A percentile compares a stretch with the other conserved stretches of the same genome.
Evolutionary conservation across 2,797 vertebrate species (phyloP).

Genomic region (Cuculus canorus): DNA sequence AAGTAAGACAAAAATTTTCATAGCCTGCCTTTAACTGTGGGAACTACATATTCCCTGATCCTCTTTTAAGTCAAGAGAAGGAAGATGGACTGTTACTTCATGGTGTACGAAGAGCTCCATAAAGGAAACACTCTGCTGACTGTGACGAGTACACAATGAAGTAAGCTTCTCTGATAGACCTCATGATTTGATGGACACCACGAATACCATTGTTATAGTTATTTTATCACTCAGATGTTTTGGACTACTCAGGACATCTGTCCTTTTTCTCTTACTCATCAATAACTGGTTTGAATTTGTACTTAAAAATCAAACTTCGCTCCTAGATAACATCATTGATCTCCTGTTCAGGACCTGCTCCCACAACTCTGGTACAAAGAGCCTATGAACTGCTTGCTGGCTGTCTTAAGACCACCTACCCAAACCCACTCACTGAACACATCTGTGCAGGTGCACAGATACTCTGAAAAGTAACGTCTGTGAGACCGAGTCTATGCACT

Average conservation of each 20-base stretch:
- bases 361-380: accelerated
- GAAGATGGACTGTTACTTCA: neutral
- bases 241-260: neutral
- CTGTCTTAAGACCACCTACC: neutral
- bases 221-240: neutral
- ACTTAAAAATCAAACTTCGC: neutral
- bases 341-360: neutral
- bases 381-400: neutral
- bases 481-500: accelerated
- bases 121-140: neutral
- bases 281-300: neutral
- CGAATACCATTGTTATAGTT: neutral
- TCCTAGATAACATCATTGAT: neutral
- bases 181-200: accelerated
- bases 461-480: neutral
- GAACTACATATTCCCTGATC: neutral
- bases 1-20: neutral
- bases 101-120: neutral
- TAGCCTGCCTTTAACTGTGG: neutral
- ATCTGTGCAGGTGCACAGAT: neutral
- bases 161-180: neutral
- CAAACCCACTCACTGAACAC: neutral
- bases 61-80: neutral
- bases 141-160: neutral
- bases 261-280: neutral